Conservation (phyloP, 2,888 invertebrate species). For the Atherix ibis region DNA sequence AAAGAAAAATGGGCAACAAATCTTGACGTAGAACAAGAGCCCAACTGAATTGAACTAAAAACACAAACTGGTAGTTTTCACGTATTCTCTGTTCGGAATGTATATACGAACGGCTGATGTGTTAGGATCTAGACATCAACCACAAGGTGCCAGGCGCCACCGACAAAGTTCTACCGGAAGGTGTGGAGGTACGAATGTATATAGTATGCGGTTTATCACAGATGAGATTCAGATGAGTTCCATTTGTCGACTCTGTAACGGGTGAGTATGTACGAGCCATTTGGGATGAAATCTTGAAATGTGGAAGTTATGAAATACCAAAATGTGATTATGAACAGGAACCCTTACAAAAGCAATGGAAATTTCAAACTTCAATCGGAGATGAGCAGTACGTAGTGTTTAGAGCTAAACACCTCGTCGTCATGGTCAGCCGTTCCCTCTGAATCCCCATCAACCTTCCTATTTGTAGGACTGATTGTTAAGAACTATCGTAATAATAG, state of each 20-base stretch:
- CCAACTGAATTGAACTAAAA: not conserved
- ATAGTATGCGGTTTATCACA: not conserved
- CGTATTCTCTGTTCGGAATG: too few relatives aligned
- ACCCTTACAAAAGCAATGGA: constrained; percentile 7
- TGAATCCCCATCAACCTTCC: too few relatives aligned
- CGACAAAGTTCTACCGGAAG: too few relatives aligned
- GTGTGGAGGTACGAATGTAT: too few relatives aligned
- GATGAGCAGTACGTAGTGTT: constrained; percentile 7
- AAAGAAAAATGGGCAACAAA: not conserved
- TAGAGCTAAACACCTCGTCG: too few relatives aligned
- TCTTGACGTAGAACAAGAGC: not conserved
- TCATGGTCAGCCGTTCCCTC: too few relatives aligned
- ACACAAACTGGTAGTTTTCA: not conserved
- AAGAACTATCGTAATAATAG: too few relatives aligned
- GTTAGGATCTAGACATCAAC: too few relatives aligned
- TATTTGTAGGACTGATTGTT: too few relatives aligned
- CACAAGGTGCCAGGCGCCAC: too few relatives aligned
- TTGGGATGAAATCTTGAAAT: constrained; percentile 2
- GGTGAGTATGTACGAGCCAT: too few relatives aligned
- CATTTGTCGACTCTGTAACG: not conserved
- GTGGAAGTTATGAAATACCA: constrained; percentile 5
- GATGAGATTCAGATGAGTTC: not conserved
- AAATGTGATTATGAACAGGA: constrained; percentile 10
- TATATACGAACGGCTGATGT: too few relatives aligned
- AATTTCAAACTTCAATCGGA: constrained; percentile 9